Evolutionary conservation across 2,888 invertebrate species (phyloP), one percentile per base, ranked within the genome.

Genomic region (Anthophora plumipes): DNA sequence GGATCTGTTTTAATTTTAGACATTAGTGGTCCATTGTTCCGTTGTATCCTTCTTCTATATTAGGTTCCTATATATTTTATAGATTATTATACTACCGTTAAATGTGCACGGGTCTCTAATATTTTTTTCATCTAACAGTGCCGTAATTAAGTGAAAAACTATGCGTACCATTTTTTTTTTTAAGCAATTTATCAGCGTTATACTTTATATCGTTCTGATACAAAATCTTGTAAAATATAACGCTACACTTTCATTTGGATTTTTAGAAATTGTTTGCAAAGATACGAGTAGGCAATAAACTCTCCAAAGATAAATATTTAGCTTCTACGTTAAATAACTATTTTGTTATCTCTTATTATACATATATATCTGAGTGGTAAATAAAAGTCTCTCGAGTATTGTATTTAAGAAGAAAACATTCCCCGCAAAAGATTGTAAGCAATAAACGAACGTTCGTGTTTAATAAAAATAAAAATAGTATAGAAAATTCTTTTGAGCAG

Each of bases 11-110:
- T 85, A 83, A 84, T 85, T 85, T 85, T 89, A 90, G 80, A 89
- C 83, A 88, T 83, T 84, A 82, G 82, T 89, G 91, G 91, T 91
- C 91, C 91, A 89, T 91, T 86, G 89, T 90, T 90, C 80, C 87
- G 77, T 88, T 89, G 83, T 89, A 87, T 89, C 74, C 69, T 64
- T 75, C 71, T 81, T 75, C 63, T 76, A 72, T 46, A 63, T 78
- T 81, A 69, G 50, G 54, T 70, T 75, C 31, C 63, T 78, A 80
- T 57, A 60, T 80, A 61, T 77, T 78, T 52, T 39, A 67, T 61
- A 75, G 61, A 69, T 82, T 73, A 55, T 22, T 57, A 76, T 70
- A 55, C 69, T 85, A 80, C 37, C 31, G 74, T 79, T 77, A 61
- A 57, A 74, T 54, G 80, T 85, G 87, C 78, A 77, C 52, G 46